Evolutionary conservation across 1,140 invertebrate species (phyloP).

Genomic region (Acromyrmex echinatior): DNA sequence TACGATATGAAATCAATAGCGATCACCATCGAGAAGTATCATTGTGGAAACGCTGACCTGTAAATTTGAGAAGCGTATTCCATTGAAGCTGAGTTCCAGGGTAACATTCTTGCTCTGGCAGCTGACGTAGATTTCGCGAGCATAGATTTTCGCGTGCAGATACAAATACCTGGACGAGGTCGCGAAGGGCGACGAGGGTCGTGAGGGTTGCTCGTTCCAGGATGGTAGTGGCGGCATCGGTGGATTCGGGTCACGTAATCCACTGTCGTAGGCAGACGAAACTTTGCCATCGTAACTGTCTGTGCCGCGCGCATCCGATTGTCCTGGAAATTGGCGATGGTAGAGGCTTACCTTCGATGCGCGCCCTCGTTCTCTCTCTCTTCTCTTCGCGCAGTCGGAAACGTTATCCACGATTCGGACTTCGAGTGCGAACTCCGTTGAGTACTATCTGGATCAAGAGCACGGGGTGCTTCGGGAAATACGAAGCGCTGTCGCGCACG

Average conservation of each 20-base stretch:
- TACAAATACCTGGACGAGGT: slow-evolving; percentile 18
- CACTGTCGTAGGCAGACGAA: slow-evolving; percentile 57
- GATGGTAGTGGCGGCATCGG: not conserved
- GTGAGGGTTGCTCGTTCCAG: slow-evolving; percentile 6
- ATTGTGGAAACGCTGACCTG: slow-evolving; percentile 1
- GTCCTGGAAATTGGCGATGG: slow-evolving; percentile 74
- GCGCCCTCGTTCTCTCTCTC: slow-evolving; percentile 13
- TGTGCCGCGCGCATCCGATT: slow-evolving; percentile 68
- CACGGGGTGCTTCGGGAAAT: slow-evolving; percentile 20
- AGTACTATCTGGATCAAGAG: not conserved
- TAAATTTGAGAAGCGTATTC: slow-evolving; percentile 24
- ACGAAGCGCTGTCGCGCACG: slow-evolving; percentile 15
- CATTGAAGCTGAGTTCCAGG: slow-evolving; percentile 17
- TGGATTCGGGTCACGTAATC: slow-evolving; percentile 73
- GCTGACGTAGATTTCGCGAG: not conserved
- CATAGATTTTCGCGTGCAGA: slow-evolving; percentile 48
- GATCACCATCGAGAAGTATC: not conserved
- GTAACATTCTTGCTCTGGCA: not conserved
- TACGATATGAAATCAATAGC: not conserved
- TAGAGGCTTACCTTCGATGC: slow-evolving; percentile 6
- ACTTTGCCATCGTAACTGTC: slow-evolving; percentile 62
- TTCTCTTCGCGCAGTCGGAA: not conserved
- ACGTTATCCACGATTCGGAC: not conserved
- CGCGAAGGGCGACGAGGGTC: slow-evolving; percentile 21
- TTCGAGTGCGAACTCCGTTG: slow-evolving; percentile 1